Percentiles rank a stretch among this genome's conserved stretches.
Evolutionary conservation across 2,888 invertebrate species (phyloP).

Genomic region (Netelia inedita): DNA sequence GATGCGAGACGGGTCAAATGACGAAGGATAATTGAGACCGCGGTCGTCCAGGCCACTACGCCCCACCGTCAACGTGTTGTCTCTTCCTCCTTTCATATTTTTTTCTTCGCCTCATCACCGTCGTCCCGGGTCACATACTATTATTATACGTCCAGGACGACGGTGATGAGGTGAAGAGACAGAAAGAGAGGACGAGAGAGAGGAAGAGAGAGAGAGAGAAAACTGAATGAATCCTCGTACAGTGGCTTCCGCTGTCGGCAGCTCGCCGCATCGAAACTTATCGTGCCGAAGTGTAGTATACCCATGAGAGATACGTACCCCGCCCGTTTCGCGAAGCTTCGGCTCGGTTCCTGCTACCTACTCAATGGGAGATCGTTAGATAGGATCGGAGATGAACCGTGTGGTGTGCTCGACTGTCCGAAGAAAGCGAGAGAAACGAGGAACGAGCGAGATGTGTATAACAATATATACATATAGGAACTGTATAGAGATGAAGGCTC

Average conservation of each 20-base stretch:
- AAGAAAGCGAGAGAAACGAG: slow-evolving; percentile 36
- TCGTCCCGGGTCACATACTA: slow-evolving; percentile 21
- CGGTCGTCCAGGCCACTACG: slow-evolving; percentile 3
- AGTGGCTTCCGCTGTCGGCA: slow-evolving; percentile 35
- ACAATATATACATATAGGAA: background rate
- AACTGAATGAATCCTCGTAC: slow-evolving; percentile 41
- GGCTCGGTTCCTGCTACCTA: slow-evolving; percentile 69
- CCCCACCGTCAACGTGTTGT: slow-evolving; percentile 29
- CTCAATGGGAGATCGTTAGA: slow-evolving; percentile 84
- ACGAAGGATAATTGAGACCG: slow-evolving; percentile 57
- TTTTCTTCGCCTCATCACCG: slow-evolving; percentile 11
- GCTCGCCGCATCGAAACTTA: background rate
- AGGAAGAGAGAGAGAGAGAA: slow-evolving; percentile 21
- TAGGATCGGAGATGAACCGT: slow-evolving; percentile 74
- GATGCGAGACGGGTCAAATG: slow-evolving; percentile 59
- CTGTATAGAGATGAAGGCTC: slow-evolving; percentile 44
- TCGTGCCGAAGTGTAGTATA: slow-evolving; percentile 16
- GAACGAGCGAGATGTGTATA: background rate
- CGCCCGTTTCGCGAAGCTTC: background rate
- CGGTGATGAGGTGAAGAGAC: slow-evolving; percentile 23
- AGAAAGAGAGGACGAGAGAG: background rate
- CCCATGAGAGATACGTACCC: slow-evolving; percentile 42
- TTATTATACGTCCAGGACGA: slow-evolving; percentile 46
- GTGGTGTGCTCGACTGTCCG: slow-evolving; percentile 44
- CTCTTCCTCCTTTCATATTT: slow-evolving; percentile 2